A percentile compares a stretch with the other conserved stretches of the same genome.
Evolutionary conservation across 2,113 vertebrate species (phyloP).

Genomic region (Trachemys scripta): DNA sequence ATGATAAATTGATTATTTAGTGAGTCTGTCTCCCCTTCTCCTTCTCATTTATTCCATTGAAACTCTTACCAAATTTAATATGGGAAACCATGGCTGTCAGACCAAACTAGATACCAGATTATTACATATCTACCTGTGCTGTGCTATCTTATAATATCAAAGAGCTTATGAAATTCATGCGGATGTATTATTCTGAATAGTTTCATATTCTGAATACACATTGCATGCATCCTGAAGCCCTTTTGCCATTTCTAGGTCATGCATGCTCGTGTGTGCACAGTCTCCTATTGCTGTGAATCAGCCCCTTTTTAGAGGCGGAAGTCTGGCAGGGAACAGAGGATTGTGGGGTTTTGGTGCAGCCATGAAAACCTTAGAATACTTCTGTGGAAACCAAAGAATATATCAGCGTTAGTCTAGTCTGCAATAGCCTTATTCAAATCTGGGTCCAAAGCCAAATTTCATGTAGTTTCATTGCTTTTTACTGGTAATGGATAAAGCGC

Average conservation of each 20-base stretch:
- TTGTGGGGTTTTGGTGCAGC: conserved; percentile 14
- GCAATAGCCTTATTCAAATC: conserved; percentile 29
- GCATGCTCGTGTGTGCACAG: neutral
- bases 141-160: neutral
- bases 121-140: neutral
- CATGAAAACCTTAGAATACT: neutral
- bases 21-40: neutral
- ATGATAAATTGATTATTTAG: conserved; percentile 34
- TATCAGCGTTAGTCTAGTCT: conserved; percentile 44
- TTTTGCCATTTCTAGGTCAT: neutral
- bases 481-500: conserved; percentile 13
- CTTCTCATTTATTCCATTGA: conserved; percentile 2
- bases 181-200: neutral
- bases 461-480: conserved; percentile 18
- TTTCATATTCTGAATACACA: neutral
- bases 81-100: neutral
- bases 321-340: neutral
- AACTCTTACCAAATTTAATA: neutral
- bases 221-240: neutral
- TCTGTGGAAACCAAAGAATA: conserved; percentile 35
- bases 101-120: neutral
- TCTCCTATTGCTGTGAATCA: neutral
- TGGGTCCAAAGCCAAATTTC: conserved; percentile 16
- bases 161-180: neutral
- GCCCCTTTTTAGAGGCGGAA: neutral